Percentiles rank a stretch among this genome's conserved stretches.
phyloP scores from a whole-genome alignment of 2,113 vertebrate genomes.

The Xyrauchen texanus region DNA sequence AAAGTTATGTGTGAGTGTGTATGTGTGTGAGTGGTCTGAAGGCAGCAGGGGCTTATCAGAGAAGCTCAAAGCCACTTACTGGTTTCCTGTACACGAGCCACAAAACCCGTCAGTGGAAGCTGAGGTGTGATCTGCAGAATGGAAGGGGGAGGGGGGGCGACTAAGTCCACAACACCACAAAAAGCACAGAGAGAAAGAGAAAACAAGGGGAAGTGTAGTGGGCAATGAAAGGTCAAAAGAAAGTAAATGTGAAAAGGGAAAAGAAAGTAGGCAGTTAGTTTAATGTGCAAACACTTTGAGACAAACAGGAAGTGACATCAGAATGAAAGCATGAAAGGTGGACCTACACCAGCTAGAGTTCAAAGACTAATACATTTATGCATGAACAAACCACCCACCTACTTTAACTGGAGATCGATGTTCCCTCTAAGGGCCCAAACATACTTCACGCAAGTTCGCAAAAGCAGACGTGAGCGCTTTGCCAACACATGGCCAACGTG shows the following conservation, averaged over 20 bases:
- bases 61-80: conserved; percentile 84
- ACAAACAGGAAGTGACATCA: conserved; percentile 22
- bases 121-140: conserved; percentile 95
- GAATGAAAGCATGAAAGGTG: background rate
- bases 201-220: background rate
- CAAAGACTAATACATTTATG: too few species aligned
- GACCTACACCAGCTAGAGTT: background rate
- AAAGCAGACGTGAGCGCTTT: too few species aligned
- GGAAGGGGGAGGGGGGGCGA: conserved; percentile 88
- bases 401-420: too few species aligned
- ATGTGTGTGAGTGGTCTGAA: background rate
- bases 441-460: too few species aligned
- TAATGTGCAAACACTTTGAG: conserved; percentile 23
- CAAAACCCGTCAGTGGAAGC: conserved; percentile 96
- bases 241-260: conserved; percentile 1
- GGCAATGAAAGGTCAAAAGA: conserved; percentile 11
- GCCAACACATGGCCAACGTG: too few species aligned
- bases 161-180: conserved; percentile 73
- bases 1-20: background rate
- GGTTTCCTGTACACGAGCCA: conserved; percentile 96
- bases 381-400: too few species aligned
- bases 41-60: conserved; percentile 1
- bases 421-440: too few species aligned
- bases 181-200: conserved; percentile 39
- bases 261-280: conserved; percentile 41